Evolutionary conservation across 2,113 vertebrate species (phyloP), one percentile per base, ranked within the genome.

Genomic region (Nesospiza acunhae): DNA sequence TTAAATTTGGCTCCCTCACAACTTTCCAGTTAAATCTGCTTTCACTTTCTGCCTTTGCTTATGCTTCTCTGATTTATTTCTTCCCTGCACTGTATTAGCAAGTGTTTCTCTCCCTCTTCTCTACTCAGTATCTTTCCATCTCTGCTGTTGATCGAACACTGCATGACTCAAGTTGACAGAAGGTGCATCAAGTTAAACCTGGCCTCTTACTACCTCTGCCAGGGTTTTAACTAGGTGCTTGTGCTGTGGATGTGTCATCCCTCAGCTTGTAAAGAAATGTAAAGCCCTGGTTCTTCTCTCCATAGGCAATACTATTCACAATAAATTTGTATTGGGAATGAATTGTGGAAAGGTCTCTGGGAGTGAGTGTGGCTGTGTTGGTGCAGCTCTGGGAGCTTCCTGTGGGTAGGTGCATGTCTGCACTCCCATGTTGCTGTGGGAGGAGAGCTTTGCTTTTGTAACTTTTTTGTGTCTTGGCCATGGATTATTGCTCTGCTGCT

Each of bases 341-440:
- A 49, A 6, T 39, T 1, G 13, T 46, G n/a, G 86, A 47, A 52
- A 5, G 30, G 53, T 63, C 69, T 56, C 20, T 77, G 63, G 14
- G 20, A 42, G 37, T 5, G 44, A 88, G 28, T 0, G 17, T 46
- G 83, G 72, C 62, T 56, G 37, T 26, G 21, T 8, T 76, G 58
- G 24, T 0, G 1, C 67, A 56, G 27, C 31, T 60, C 64, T 52
- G 66, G 59, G 69, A 70, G 41, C n/a, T 69, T 42, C 28, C 41
- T 6, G 14, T 33, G 15, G 15, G 4, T 49, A 16, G 70, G 17
- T 58, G 47, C 13, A 0, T 17, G 19, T 33, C 41, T 66, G 24
- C 5, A 0, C 26, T 84, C n/a, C 50, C 1, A 0, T 31, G 10
- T 16, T 30, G 3, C 64, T 41, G 50, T 35, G 11, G n/a, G 19